Conservation (phyloP, 2,113 vertebrate genomes). For the Chaenogobius annularis region DNA sequence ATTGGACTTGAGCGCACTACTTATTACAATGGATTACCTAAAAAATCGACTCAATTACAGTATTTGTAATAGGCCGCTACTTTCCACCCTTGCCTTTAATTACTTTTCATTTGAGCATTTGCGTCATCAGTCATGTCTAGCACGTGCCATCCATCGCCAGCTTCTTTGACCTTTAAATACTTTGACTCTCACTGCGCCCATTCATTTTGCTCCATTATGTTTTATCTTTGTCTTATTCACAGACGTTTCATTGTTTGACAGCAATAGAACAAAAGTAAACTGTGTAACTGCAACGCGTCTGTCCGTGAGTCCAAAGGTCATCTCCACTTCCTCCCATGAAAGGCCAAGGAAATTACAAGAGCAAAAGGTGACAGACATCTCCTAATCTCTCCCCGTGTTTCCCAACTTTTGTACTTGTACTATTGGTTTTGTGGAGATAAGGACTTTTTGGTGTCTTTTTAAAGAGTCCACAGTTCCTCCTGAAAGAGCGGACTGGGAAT, state of each 20-base stretch:
- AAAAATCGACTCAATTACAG: too few relatives aligned
- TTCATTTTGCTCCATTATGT: conserved; percentile 5
- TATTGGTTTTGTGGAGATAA: conserved; percentile 51
- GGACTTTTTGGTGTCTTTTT: conserved; percentile 40
- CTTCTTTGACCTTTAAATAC: conserved; percentile 1
- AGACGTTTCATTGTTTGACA: neutral
- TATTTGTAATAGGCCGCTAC: too few relatives aligned
- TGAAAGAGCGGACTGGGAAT: conserved; percentile 28
- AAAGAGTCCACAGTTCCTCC: conserved; percentile 47
- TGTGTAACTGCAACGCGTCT: neutral
- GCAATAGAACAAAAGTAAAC: conserved; percentile 10
- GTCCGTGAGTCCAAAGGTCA: conserved; percentile 15
- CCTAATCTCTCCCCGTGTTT: conserved; percentile 39
- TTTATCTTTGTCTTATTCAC: conserved; percentile 6
- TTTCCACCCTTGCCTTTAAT: neutral
- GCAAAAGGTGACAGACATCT: conserved; percentile 18
- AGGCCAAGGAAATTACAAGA: conserved; percentile 33
- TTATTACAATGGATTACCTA: too few relatives aligned
- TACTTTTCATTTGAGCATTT: neutral
- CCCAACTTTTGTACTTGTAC: conserved; percentile 28
- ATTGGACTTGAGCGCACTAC: too few relatives aligned
- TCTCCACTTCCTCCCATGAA: conserved; percentile 26
- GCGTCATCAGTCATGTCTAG: neutral
- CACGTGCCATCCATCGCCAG: neutral
- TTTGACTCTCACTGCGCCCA: neutral